Percentiles rank a stretch among this genome's conserved stretches.
Evolutionary conservation across 2,888 invertebrate species (phyloP).

Genomic region (Hydropsyche betteni): DNA sequence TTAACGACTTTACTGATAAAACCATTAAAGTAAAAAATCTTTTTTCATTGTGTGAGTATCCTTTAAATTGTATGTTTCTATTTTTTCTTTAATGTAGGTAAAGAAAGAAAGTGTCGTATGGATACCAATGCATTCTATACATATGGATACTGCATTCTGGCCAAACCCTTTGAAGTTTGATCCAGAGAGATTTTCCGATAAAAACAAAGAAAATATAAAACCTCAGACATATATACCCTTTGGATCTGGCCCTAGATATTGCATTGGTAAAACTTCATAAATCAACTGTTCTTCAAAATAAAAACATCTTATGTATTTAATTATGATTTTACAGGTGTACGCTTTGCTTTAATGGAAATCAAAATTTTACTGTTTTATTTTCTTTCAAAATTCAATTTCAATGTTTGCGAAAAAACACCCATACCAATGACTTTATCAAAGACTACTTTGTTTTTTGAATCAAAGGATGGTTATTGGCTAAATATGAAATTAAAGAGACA

Average conservation of each 20-base stretch:
- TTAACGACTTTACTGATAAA: constrained; percentile 55
- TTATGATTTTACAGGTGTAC: constrained; percentile 37
- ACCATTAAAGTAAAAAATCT: constrained; percentile 50
- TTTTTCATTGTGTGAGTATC: too few relatives aligned
- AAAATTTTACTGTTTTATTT: constrained; percentile 47
- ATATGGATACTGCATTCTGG: constrained; percentile 56
- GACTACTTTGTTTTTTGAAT: constrained; percentile 43
- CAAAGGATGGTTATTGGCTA: constrained; percentile 44
- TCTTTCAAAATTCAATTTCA: constrained; percentile 44
- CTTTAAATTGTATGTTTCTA: too few relatives aligned
- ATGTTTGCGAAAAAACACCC: constrained; percentile 42
- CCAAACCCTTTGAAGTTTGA: constrained; percentile 58
- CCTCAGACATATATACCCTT: constrained; percentile 56
- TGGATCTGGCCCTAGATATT: constrained; percentile 56
- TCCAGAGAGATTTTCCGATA: constrained; percentile 57
- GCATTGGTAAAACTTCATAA: constrained; percentile 54
- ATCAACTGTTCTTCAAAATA: not conserved
- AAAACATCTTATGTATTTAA: not conserved
- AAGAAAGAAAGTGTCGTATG: constrained; percentile 54
- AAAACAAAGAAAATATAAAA: constrained; percentile 54
- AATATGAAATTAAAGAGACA: constrained; percentile 36
- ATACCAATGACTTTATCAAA: constrained; percentile 41
- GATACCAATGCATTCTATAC: constrained; percentile 56
- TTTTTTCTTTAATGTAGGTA: constrained; percentile 48
- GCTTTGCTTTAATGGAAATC: constrained; percentile 48